phyloP scores from a whole-genome alignment of 2,888 invertebrate species.

The Andrena hattorfiana region DNA sequence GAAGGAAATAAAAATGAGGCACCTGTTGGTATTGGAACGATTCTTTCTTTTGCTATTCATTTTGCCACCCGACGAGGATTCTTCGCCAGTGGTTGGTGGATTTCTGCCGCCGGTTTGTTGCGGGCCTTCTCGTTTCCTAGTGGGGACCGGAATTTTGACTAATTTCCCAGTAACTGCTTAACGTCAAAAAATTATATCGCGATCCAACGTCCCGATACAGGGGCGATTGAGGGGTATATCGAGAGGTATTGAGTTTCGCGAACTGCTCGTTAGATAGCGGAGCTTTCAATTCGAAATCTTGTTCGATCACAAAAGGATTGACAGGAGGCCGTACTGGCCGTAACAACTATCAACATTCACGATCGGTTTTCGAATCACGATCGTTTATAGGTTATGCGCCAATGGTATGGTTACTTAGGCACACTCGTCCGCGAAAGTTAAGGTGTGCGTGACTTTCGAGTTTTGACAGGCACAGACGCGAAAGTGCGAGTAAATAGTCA shows the following conservation, averaged over 20 bases:
- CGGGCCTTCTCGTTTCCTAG: slow-evolving; percentile 93
- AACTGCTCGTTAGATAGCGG: slow-evolving; percentile 28
- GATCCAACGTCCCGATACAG: slow-evolving; percentile 46
- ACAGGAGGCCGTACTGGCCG: slow-evolving; percentile 55
- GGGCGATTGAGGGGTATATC: slow-evolving; percentile 12
- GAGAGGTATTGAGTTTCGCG: background rate
- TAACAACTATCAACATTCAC: slow-evolving; percentile 69
- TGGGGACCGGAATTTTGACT: slow-evolving; percentile 94
- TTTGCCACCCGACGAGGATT: slow-evolving; percentile 85
- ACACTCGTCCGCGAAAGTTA: slow-evolving; percentile 49
- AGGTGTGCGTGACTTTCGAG: slow-evolving; percentile 64
- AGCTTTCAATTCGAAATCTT: slow-evolving; percentile 45
- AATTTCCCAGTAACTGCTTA: slow-evolving; percentile 79
- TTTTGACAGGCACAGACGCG: slow-evolving; percentile 57
- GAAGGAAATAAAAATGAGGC: slow-evolving; percentile 59
- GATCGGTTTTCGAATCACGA: slow-evolving; percentile 48
- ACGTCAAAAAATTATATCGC: slow-evolving; percentile 65
- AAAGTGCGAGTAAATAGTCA: slow-evolving; percentile 44
- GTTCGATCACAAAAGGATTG: slow-evolving; percentile 39
- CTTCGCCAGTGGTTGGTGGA: slow-evolving; percentile 80
- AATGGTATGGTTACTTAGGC: slow-evolving; percentile 40
- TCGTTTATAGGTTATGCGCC: slow-evolving; percentile 71
- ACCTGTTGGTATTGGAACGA: slow-evolving; percentile 92
- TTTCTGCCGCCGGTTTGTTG: slow-evolving; percentile 88
- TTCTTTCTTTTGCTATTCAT: slow-evolving; percentile 95